Base-by-base conservation (phyloP, 2,113 vertebrate species). In the Tyto alba region DNA sequence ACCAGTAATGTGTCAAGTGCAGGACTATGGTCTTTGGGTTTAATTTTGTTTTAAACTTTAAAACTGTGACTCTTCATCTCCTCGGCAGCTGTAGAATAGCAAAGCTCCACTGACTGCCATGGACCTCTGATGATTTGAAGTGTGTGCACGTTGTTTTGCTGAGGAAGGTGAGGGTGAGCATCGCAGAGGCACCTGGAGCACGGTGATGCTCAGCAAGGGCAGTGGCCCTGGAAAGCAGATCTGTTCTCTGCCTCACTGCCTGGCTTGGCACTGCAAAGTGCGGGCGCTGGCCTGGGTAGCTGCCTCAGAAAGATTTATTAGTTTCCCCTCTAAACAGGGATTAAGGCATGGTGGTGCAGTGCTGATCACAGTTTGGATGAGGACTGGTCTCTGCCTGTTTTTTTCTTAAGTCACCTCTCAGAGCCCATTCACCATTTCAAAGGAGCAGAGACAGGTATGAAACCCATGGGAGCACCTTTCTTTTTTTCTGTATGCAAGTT, bases 161-260 rank as follows among this genome's bases (percentile, higher is more conserved):
- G 57, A 26, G 30, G 59, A 34, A 20, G 64, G 38, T 6, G 43
- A 57, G 57, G 38, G 52, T 2, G 13, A 41, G 76, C 3, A 4
- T 38, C 0, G 0, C 0, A 0, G 47, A 16, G 32, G 55, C 56
- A 7, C 8, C 1, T 17, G 45, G 60, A 56, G 32, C 3, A 1
- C 0, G 3, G 57, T 27, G 64, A 32, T n/a, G 57, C 64, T 27
- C 64, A 6, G 8, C 0, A 2, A 77, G 52, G 45, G 23, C 0
- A 3, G 45, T 27, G 76, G 62, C 52, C 60, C 36, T 41, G 43
- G 76, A 32, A 25, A 32, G 32, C 20, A 17, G 50, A 9, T 25
- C 43, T 11, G 4, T 55, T 32, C 43, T 32, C 64, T 73, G 38
- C 64, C 43, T 53, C 10, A 0, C 32, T 52, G 69, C 47, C 63